Evolutionary conservation across 2,113 vertebrate species (phyloP), one percentile per base, ranked within the genome.

Genomic region (Megaceryle maxima): DNA sequence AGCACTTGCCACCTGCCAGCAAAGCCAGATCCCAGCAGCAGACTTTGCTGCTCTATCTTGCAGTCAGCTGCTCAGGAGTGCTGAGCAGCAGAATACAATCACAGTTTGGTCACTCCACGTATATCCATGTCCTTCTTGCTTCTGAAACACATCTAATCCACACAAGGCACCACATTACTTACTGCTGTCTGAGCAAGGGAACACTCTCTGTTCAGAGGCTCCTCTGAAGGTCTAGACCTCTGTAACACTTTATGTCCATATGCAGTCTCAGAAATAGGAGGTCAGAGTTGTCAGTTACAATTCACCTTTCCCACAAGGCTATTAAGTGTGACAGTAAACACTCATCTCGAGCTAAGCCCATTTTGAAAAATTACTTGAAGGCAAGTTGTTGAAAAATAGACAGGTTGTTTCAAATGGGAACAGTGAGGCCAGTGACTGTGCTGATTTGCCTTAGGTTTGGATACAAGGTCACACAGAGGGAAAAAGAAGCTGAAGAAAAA

Each of bases 301-400:
- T 41, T 53, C 24, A 63, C 86, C 51, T 83, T 77, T 73, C 44
- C 82, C 41, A 66, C n/a, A 83, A 63, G 24, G 62, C 53, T 77
- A 93, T 2, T 46, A 11, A 90, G 64, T 76, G 21, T 94, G 92
- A 95, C 95, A 97, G 83, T 31, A 80, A 92, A 77, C 41, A 64
- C 16, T 44, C 51, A 78, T 41, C 48, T 83, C 79, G 35, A 87
- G 25, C 78, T 79, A 83, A 91, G 26, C 9, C 46, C 1, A 1
- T 56, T 87, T 82, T 56, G 89, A 96, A 95, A 96, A 90, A 87
- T 79, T 29, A 88, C 83, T 83, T 62, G 44, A 90, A 93, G 96
- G 91, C 83, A 85, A 69, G 79, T 19, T 66, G 60, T 15, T 67
- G 87, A 83, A 88, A 86, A 83, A 56, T 50, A 75, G 50, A 29